These are phyloP conservation scores for Zingel zingel DNA, from an alignment of 2,113 vertebrate genomes.

Conservation along the genomic window DNA sequence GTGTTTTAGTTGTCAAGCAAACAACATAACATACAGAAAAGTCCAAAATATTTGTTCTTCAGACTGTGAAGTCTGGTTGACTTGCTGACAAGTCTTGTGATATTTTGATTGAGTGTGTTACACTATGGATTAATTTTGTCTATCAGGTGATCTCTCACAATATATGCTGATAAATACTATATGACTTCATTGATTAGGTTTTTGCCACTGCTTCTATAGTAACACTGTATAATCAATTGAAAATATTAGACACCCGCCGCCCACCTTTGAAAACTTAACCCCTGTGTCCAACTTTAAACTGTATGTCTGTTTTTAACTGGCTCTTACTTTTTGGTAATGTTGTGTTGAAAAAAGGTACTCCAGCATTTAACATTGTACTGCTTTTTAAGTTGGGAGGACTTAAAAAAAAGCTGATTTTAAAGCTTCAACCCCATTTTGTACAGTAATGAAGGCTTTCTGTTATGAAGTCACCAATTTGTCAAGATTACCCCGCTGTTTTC, in stretches of 20 bases:
- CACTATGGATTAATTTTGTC: neutral
- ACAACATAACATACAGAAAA: neutral
- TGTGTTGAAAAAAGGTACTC: neutral
- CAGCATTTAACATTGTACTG: neutral
- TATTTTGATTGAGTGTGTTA: neutral
- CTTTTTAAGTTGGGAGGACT: neutral
- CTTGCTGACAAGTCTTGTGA: neutral
- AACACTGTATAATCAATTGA: neutral
- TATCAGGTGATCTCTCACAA: no score
- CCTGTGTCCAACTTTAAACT: neutral
- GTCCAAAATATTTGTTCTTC: neutral
- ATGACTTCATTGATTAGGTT: no score
- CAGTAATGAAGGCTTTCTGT: neutral
- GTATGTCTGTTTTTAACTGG: neutral
- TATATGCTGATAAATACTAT: neutral
- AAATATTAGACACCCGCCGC: neutral
- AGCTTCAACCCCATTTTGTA: neutral
- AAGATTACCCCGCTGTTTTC: neutral
- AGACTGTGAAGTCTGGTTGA: neutral
- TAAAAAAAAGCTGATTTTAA: neutral
- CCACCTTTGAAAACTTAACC: neutral
- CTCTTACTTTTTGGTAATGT: neutral
- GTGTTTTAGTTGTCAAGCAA: neutral
- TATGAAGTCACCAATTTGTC: neutral
- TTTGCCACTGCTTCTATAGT: neutral